Percentiles rank a stretch among this genome's conserved stretches.
Evolutionary conservation across 2,888 invertebrate species (phyloP).

Genomic region (Plebejus melissa): DNA sequence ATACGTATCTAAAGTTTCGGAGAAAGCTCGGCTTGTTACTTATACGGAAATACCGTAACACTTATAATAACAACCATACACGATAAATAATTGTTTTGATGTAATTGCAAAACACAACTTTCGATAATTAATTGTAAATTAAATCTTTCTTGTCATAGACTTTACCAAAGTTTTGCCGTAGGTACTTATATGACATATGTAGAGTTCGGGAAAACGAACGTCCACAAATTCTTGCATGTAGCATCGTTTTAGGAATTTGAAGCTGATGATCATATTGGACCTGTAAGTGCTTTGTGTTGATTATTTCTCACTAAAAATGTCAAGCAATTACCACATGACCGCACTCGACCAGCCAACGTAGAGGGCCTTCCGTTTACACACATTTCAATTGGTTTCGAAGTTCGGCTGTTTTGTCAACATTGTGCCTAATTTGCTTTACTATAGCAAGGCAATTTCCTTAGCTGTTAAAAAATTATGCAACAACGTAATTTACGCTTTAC

Average conservation of each 20-base stretch:
- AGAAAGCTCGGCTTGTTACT: slow-evolving; percentile 20
- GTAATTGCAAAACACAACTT: not conserved
- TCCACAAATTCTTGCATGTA: not conserved
- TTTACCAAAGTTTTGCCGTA: no score
- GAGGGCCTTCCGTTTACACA: slow-evolving; percentile 72
- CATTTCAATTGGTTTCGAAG: slow-evolving; percentile 57
- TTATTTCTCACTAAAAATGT: slow-evolving; percentile 1
- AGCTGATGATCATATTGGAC: not conserved
- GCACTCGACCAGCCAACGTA: slow-evolving; percentile 59
- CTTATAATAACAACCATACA: slow-evolving; percentile 11
- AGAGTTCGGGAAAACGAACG: not conserved
- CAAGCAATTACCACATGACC: slow-evolving; percentile 58
- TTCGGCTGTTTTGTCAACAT: slow-evolving; percentile 60
- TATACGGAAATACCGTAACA: slow-evolving; percentile 23
- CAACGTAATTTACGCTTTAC: not conserved
- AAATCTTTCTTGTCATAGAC: no score
- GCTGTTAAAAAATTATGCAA: slow-evolving; percentile 9
- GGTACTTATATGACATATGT: no score
- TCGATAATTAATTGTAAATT: not conserved
- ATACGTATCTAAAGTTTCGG: slow-evolving; percentile 7
- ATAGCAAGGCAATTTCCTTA: slow-evolving; percentile 39
- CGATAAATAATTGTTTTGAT: slow-evolving; percentile 2
- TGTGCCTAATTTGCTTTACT: slow-evolving; percentile 63
- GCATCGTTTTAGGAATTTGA: not conserved
- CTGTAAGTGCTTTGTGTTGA: not conserved